phyloP scores from a whole-genome alignment of 2,888 invertebrate genomes.

The Polydrusus tereticollis region DNA sequence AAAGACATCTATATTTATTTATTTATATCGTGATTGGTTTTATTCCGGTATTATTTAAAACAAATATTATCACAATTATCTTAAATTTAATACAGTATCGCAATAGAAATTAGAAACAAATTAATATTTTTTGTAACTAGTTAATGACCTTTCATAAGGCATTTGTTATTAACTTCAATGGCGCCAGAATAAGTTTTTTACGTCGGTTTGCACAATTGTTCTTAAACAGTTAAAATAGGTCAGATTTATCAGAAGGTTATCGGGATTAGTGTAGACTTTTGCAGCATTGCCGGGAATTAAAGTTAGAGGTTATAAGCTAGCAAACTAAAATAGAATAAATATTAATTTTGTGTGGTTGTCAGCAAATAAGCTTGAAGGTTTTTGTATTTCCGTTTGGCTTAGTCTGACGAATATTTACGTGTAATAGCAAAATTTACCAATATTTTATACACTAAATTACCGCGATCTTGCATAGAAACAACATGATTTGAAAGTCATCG shows the following conservation, averaged over 20 bases:
- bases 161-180: neutral
- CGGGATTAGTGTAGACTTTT: slow-evolving; percentile 5
- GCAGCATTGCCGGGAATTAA: neutral
- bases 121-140: neutral
- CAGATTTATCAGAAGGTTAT: slow-evolving; percentile 12
- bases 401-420: neutral
- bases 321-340: neutral
- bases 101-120: too few relatives aligned
- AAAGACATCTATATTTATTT: too few relatives aligned
- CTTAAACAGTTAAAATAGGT: slow-evolving; percentile 3
- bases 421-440: neutral
- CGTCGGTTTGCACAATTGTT: neutral
- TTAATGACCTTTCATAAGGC: too few relatives aligned
- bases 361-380: slow-evolving; percentile 18
- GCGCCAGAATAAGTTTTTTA: slow-evolving; percentile 5
- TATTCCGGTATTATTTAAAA: too few relatives aligned
- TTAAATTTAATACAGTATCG: too few relatives aligned
- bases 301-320: neutral
- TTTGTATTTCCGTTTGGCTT: slow-evolving; percentile 6
- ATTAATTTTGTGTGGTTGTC: neutral
- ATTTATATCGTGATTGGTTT: too few relatives aligned
- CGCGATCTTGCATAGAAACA: neutral
- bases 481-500: neutral
- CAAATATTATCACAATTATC: too few relatives aligned
- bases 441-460: neutral